Conservation (phyloP, 2,888 invertebrate genomes). For the Frankliniella intonsa region DNA sequence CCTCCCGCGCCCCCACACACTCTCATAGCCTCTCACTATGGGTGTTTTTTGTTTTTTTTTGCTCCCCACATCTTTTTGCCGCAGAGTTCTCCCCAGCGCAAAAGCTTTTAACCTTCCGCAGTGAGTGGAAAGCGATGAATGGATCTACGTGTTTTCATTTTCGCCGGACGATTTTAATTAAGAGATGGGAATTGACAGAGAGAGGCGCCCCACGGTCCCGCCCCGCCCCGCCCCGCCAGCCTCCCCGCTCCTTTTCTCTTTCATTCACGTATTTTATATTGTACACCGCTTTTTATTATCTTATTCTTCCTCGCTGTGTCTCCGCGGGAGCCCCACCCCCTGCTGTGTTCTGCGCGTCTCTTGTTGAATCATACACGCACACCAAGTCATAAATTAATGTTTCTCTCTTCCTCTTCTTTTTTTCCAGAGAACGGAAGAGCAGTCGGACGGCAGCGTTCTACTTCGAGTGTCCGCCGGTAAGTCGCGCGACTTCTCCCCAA, state of each 20-base stretch:
- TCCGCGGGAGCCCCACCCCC: background rate
- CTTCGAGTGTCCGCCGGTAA: constrained; percentile 1
- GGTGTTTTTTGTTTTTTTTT: background rate
- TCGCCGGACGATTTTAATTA: background rate
- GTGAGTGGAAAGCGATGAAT: no score
- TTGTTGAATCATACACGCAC: background rate
- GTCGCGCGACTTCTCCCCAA: background rate
- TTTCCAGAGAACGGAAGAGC: background rate
- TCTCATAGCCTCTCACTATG: no score
- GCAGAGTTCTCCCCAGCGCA: no score
- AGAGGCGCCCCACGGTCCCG: no score
- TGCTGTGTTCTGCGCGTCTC: background rate
- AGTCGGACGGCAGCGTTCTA: background rate
- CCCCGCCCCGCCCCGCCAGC: background rate
- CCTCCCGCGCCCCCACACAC: background rate
- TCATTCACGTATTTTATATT: no score
- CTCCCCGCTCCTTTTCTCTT: no score
- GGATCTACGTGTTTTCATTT: background rate
- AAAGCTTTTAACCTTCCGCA: no score
- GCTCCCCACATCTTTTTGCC: background rate
- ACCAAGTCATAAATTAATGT: background rate
- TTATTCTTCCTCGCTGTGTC: background rate
- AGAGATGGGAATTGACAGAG: background rate
- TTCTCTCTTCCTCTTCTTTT: background rate
- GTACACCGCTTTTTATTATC: no score